Evolutionary conservation across 2,888 invertebrate species (phyloP), one percentile per base, ranked within the genome.

Genomic region (Tachystola acroxantha): DNA sequence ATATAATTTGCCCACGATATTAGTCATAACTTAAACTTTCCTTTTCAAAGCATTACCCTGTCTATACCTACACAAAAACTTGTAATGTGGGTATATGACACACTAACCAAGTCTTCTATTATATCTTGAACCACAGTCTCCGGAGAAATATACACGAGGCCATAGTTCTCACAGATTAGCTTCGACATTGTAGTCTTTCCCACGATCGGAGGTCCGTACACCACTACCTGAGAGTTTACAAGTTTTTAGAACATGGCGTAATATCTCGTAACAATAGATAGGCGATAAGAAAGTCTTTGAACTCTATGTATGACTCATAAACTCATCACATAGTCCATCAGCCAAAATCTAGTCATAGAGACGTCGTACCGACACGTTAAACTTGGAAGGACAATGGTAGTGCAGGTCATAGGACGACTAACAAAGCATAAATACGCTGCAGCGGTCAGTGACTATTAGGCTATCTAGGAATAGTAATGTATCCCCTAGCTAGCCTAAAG

Each of bases 171-270:
- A 34, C 88, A 86, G 33, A 92, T 74, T 42, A 71, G 74, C 48
- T 87, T 88, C 0, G 91, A 88, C 37, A 92, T 49, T 11, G 73
- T 78, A 0, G 91, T 90, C 70, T 92, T 92, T 12, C 92, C 92
- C 7, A 88, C 82, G 5, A 90, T 88, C 2, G 92, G 91, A 11
- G 92, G 92, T 1, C 92, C 93, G 46, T 91, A 89, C 1, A 93
- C 64, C 10, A 92, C 25, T 9, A 85, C 61, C 85, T 85, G 57
- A 13, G 7, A 33, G 25, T 32, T 20, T 7, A 20, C 11, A 16
- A 10, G 32, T 22, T 32, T 32, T 32, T 22, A 22, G 10, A 20
- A 32, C 11, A n/a, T 28, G 10, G 10, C 30, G 12, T 30, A 32
- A 20, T 10, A 32, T 11, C 22, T 6, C 11, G 12, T 22, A 32